Evolutionary conservation across 1,140 invertebrate genomes (phyloP).

Genomic region (Philaenus spumarius): DNA sequence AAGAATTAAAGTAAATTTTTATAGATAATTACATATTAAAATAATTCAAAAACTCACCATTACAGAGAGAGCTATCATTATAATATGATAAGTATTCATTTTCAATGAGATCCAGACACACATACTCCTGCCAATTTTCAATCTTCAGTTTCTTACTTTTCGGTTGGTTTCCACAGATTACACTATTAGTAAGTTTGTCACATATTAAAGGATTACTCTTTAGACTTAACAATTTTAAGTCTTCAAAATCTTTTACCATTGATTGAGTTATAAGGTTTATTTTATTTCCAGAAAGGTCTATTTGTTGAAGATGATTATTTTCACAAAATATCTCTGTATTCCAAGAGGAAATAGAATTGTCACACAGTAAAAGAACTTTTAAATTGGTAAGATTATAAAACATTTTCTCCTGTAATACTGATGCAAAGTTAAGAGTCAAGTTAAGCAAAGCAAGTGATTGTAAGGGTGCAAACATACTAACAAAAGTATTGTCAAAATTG

Average conservation of each 20-base stretch:
- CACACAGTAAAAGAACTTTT: not conserved
- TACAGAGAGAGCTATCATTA: no score
- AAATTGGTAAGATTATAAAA: not conserved
- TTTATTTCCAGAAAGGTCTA: constrained; percentile 4
- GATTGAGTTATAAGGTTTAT: not conserved
- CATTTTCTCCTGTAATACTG: not conserved
- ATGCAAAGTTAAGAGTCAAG: not conserved
- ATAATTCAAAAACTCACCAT: no score
- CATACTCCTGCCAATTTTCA: no score
- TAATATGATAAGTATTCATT: no score
- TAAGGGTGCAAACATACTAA: not conserved
- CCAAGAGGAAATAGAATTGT: constrained; percentile 5
- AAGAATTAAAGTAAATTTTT: no score
- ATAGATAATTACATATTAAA: no score
- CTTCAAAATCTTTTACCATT: constrained; percentile 42
- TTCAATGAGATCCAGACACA: no score
- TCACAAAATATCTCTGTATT: not conserved
- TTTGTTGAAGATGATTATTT: not conserved
- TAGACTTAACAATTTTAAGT: constrained; percentile 41
- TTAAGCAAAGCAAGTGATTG: not conserved
- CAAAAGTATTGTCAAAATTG: not conserved
- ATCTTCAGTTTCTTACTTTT: no score
- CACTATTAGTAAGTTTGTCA: not conserved
- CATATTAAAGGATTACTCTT: constrained; percentile 29
- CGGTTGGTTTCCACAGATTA: no score